Evolutionary conservation across 2,888 invertebrate genomes (phyloP), one percentile per base, ranked within the genome.

Genomic region (Theretra japonica): DNA sequence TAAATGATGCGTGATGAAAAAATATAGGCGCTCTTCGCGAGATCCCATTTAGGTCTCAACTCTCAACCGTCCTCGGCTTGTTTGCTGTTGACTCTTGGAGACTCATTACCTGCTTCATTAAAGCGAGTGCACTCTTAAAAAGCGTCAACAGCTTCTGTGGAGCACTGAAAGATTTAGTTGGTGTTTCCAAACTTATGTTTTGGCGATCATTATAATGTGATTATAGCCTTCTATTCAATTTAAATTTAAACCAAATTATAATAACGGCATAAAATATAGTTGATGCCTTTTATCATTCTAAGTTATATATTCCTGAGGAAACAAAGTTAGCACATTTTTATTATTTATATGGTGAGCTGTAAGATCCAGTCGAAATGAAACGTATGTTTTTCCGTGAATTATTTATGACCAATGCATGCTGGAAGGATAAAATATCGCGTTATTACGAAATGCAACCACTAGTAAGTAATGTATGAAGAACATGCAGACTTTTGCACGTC

Each of bases 91-190:
- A 85, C 88, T 88, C 84, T 82, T 80, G 74, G 79, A 84, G 87
- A 81, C 87, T 90, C 90, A 90, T 91, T 91, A 90, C 87, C 87
- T 88, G 90, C 88, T 90, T 92, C 90, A 92, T 92, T 93, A 90
- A 89, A 87, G 84, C 83, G 83, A 90, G 90, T 84, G 81, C 81
- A 81, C 88, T 84, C 84, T 86, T 82, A 83, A 83, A 84, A 83
- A 84, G 80, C 81, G 77, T 76, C 80, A 77, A 80, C 77, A 80
- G 81, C 78, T 73, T 73, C 73, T 76, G 79, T 71, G 62, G 77
- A 71, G 71, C 58, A n/a, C 65, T 65, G 53, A 53, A 53, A 17
- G 41, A 41, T 65, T 65, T 65, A 41, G 21, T 65, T 21, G 0
- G 41, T 41, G 23, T 65, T 48, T 65, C 23, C 48, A 30, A 30